Evolutionary conservation across 1,140 invertebrate genomes (phyloP), one percentile per base, ranked within the genome.

Genomic region (Pogonognathellus flavescens): DNA sequence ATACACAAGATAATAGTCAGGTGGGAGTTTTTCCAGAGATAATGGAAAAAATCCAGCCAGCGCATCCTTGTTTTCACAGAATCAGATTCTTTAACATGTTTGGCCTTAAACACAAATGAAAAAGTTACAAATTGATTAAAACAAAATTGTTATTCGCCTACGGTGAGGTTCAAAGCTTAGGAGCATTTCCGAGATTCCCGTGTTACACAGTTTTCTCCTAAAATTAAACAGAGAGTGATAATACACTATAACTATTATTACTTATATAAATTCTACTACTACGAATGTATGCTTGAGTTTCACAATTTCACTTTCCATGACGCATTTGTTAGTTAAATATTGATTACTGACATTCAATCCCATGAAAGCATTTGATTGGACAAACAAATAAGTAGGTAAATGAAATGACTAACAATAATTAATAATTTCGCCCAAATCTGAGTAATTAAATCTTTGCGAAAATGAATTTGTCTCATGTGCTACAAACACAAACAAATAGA

Each of bases 361-460:
- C n/a, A 50, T 9, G 70, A 49, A 76, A 76, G 18, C 70, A 76
- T 11, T 50, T 41, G 41, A 50, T 76, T 50, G 70, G 70, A 18
- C n/a, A 50, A 16, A 41, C 31, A 41, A 41, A 41, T 41, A 41
- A 41, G 31, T 41, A 6, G 31, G 31, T 41, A 41, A 41, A 41
- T 76, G 62, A 41, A 41, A 41, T 76, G 62, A 76, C 49, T 76
- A 14, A n/a, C 2, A 41, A 76, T 76, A 76, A 76, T 76, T 76
- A 76, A 6, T 76, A 76, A 76, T 76, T 76, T 76, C 70, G 2
- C 9, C 70, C 49, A n/a, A 76, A 76, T 76, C 70, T 41, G 16
- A n/a, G 70, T 76, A 76, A 76, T 76, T 76, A 49, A 76, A 76
- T 76, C 49, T 76, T 76, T 76, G 70, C 25, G 31, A 76, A 76